phyloP scores from a whole-genome alignment of 2,113 vertebrate genomes.

The Ageneiosus marmoratus region DNA sequence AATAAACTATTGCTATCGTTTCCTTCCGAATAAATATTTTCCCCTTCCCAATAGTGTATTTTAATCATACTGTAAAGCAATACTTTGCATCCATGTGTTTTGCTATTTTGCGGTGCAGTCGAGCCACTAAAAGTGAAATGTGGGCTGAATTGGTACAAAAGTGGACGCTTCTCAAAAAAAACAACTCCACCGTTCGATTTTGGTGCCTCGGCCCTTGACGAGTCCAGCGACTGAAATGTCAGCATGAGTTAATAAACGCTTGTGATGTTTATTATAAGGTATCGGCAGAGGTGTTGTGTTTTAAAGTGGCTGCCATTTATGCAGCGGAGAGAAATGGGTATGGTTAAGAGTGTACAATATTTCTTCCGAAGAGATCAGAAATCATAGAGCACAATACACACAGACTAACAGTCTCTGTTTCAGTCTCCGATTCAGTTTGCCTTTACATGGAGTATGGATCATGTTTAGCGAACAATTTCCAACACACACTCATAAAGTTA shows the following conservation, averaged over 20 bases:
- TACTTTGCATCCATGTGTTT: conserved; percentile 24
- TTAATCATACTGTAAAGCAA: conserved; percentile 39
- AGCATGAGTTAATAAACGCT: conserved; percentile 39
- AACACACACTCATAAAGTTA: neutral
- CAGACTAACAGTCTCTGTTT: too few relatives aligned
- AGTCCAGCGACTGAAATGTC: conserved; percentile 30
- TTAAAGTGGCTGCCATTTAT: conserved; percentile 29
- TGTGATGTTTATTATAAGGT: conserved; percentile 41
- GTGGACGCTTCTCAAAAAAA: conserved; percentile 19
- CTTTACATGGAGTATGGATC: conserved; percentile 7
- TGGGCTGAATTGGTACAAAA: conserved; percentile 29
- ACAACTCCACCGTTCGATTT: conserved; percentile 1
- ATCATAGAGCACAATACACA: conserved; percentile 19
- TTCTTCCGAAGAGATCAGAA: conserved; percentile 14
- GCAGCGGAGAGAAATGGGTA: conserved; percentile 10
- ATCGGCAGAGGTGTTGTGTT: conserved; percentile 27
- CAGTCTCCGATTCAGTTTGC: neutral
- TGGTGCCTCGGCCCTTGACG: neutral
- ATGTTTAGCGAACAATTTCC: neutral
- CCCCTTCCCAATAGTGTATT: neutral
- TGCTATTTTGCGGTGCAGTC: conserved; percentile 10
- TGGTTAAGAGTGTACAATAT: conserved; percentile 28
- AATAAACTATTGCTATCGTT: conserved; percentile 51
- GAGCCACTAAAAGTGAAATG: conserved; percentile 36
- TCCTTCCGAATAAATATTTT: conserved; percentile 28